Conservation (phyloP, 2,113 vertebrate species). For the Esox niger region DNA sequence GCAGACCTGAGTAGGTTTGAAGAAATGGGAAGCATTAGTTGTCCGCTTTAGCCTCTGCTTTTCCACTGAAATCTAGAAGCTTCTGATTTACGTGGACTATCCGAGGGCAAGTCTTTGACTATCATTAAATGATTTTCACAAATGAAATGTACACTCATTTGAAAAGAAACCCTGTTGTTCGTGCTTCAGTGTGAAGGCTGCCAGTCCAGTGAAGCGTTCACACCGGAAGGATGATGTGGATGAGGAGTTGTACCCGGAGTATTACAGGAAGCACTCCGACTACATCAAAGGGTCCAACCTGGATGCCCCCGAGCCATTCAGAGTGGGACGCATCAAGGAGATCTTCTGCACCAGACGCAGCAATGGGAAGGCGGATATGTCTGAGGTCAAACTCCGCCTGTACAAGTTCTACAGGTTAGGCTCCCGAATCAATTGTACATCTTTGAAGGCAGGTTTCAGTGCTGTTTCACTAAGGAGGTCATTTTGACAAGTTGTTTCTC, state of each 20-base stretch:
- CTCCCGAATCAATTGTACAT: background rate
- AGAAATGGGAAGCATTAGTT: background rate
- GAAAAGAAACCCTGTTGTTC: no score
- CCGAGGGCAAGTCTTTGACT: no score
- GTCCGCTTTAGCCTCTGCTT: background rate
- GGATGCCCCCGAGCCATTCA: constrained; percentile 86
- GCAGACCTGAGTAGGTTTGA: background rate
- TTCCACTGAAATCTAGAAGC: background rate
- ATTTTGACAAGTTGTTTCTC: no score
- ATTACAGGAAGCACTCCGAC: constrained; percentile 93
- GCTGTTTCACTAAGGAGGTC: background rate
- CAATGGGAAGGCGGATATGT: constrained; percentile 78
- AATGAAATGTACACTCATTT: no score
- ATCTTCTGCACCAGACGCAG: constrained; percentile 84
- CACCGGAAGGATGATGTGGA: constrained; percentile 89
- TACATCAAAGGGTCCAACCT: constrained; percentile 97
- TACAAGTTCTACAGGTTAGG: constrained; percentile 90
- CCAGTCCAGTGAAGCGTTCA: constrained; percentile 85
- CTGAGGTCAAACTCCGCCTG: constrained; percentile 83
- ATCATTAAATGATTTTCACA: no score
- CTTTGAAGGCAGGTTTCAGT: background rate
- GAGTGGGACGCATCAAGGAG: constrained; percentile 86
- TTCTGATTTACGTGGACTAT: no score
- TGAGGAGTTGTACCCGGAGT: constrained; percentile 89
- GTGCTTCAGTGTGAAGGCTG: constrained; percentile 79